A percentile compares a stretch with the other conserved stretches of the same genome.
These are phyloP conservation scores for Lutjanus campechanus DNA, from an alignment of 2,797 vertebrate genomes.

Conservation along the genomic window DNA sequence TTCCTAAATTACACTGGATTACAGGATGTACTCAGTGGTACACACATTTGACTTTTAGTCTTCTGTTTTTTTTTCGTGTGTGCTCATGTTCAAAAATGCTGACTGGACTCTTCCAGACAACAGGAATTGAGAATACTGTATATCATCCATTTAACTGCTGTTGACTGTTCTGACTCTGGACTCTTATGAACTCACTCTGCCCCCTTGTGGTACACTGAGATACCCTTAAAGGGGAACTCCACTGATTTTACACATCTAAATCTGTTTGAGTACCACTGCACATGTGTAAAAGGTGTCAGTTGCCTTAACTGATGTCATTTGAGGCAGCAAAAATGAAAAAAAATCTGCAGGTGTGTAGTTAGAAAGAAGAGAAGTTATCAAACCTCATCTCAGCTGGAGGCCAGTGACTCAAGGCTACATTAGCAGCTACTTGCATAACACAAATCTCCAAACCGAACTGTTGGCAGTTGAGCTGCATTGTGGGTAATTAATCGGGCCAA, in stretches of 20 bases:
- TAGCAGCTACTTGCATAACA: background rate
- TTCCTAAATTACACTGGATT: background rate
- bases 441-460: background rate
- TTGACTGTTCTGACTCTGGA: background rate
- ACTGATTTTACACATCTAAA: background rate
- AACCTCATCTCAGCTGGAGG: background rate
- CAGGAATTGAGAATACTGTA: slow-evolving; percentile 21
- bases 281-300: background rate
- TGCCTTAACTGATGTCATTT: background rate
- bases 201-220: slow-evolving; percentile 47
- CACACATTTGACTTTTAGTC: background rate
- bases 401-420: background rate
- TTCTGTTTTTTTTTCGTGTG: background rate
- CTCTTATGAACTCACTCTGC: slow-evolving; percentile 34
- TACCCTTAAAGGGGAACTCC: background rate
- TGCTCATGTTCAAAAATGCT: slow-evolving; percentile 8
- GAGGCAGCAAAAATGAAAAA: too few relatives aligned
- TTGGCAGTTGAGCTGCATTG: background rate
- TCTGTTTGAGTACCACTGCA: background rate
- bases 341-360: too few relatives aligned
- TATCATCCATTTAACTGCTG: background rate
- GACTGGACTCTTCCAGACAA: slow-evolving; percentile 14
- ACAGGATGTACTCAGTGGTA: background rate
- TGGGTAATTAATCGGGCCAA: background rate
- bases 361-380: too few relatives aligned